phyloP scores from a whole-genome alignment of 2,113 vertebrate species.

The Lagopus muta region DNA sequence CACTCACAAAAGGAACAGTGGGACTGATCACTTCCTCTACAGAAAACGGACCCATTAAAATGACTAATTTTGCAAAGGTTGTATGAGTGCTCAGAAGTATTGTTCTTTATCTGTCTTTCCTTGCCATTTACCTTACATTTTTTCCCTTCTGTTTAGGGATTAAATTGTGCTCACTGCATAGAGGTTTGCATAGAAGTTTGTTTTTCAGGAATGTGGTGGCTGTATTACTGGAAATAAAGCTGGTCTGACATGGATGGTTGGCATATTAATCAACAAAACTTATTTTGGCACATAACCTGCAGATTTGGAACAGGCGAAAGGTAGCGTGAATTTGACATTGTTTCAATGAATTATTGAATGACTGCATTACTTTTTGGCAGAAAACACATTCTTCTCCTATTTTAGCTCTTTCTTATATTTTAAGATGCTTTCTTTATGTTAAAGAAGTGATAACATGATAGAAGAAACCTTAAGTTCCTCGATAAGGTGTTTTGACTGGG shows the following conservation, averaged over 20 bases:
- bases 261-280: constrained; percentile 32
- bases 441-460: background rate
- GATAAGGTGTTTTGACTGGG: background rate
- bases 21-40: background rate
- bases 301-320: background rate
- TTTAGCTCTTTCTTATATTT: background rate
- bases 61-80: background rate
- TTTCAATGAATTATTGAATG: constrained; percentile 6
- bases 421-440: background rate
- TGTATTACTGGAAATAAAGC: constrained; percentile 12
- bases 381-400: background rate
- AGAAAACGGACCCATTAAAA: background rate
- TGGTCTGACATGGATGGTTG: background rate
- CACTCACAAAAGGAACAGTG: background rate
- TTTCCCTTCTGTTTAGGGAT: background rate
- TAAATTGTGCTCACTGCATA: background rate
- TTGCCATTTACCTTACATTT: background rate
- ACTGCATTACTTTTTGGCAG: background rate
- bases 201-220: background rate
- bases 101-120: background rate
- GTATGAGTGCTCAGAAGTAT: background rate
- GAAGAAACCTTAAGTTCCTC: background rate
- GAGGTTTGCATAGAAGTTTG: background rate
- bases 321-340: background rate
- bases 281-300: constrained; percentile 11